Conservation (phyloP, 2,113 vertebrate genomes). For the Heteronetta atricapilla region DNA sequence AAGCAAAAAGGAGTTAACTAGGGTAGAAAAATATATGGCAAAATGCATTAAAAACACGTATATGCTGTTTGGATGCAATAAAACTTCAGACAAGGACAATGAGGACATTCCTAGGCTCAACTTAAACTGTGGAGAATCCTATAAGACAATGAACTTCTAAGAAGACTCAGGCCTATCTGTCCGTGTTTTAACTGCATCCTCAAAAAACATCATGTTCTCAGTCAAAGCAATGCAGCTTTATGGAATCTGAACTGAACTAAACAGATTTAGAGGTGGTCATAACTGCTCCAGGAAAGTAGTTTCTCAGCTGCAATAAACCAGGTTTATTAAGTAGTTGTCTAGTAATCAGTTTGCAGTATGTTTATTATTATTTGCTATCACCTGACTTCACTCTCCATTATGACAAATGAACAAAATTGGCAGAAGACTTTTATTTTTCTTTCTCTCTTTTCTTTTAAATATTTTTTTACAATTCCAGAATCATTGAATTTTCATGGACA, state of each 20-base stretch:
- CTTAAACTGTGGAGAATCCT: background rate
- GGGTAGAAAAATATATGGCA: background rate
- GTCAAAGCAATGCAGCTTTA: background rate
- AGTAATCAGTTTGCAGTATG: conserved; percentile 42
- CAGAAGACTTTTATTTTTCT: conserved; percentile 23
- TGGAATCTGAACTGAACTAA: conserved; percentile 40
- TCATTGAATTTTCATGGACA: background rate
- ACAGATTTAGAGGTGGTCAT: conserved; percentile 6
- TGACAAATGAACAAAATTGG: background rate
- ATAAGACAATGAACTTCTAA: background rate
- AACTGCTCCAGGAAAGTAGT: conserved; percentile 37
- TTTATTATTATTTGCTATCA: conserved; percentile 58
- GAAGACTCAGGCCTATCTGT: background rate
- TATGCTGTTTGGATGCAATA: background rate
- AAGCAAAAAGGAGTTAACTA: background rate
- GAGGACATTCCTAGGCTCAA: background rate
- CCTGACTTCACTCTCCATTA: conserved; percentile 35
- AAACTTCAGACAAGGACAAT: background rate
- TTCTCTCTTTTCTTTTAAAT: background rate
- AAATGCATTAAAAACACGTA: background rate
- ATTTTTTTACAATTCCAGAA: conserved; percentile 20
- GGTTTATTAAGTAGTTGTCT: conserved; percentile 54
- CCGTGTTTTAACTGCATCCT: background rate
- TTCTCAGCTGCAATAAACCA: conserved; percentile 58
- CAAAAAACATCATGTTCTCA: background rate